Base-by-base conservation (phyloP, 2,888 invertebrate genomes). In the Laspeyria flexula region DNA sequence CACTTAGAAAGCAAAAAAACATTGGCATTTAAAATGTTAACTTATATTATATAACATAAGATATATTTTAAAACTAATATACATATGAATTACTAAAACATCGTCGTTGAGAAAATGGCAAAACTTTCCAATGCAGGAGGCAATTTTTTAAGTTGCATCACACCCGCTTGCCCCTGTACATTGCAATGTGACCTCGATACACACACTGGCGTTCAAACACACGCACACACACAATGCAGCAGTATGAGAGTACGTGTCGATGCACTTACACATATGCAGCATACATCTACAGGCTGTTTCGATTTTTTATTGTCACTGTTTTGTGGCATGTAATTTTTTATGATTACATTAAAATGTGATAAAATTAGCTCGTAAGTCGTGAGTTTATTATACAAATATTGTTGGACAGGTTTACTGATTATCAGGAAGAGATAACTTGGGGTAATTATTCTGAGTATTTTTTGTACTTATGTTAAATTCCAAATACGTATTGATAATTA, bases 121-220 rank as follows among this genome's bases (percentile, higher is more conserved):
- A 30, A 64, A 78, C 77, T 79, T 86, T 84, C 85, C 82, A 81
- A 81, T 75, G 68, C 65, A 63, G 66, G 65, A 65, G 73, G 60
- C 71, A 73, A 68, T 79, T 81, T 81, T 70, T 67, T 60, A 59
- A 50, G 76, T 85, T 85, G 83, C 84, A 81, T 84, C 84, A 85
- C 83, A 70, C 50, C 53, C 65, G 67, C 77, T 71, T 73, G 69
- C 72, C 62, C 73, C 67, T 77, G 83, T 82, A 75, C 84, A 65
- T 63, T 79, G 84, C 83, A 83, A 75, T 76, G 76, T 90, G 91
- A 91, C 91, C 91, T 86, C 90, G 85, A 83, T 90, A 84, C 81
- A 65, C 82, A 77, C 84, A 84, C 79, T 67, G 42, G 53, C 77
- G 64, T 40, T 41, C 65, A 65, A 54, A 65, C 69, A 57, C 74